phyloP scores from a whole-genome alignment of 2,888 invertebrate genomes.

The Beris chalybata region DNA sequence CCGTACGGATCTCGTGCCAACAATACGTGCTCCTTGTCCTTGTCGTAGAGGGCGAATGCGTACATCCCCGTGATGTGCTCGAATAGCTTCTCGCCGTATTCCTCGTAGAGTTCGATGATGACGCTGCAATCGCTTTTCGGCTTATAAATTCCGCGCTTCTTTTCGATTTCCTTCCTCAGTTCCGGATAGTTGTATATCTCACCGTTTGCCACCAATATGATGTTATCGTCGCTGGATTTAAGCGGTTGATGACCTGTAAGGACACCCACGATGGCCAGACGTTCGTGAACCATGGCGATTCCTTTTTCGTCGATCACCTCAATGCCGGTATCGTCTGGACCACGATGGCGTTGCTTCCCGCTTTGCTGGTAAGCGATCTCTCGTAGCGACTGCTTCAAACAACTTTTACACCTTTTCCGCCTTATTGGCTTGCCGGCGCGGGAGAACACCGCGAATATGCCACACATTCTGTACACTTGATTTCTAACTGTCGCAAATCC shows the following conservation, averaged over 20 bases:
- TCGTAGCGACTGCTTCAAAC: constrained; percentile 46
- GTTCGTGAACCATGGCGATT: constrained; percentile 52
- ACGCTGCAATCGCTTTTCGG: constrained; percentile 55
- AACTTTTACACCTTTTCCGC: constrained; percentile 42
- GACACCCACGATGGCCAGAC: constrained; percentile 51
- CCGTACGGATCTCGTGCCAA: constrained; percentile 55
- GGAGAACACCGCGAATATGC: constrained; percentile 55
- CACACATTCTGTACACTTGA: constrained; percentile 47
- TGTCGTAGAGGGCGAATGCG: constrained; percentile 53
- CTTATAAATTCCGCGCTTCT: constrained; percentile 47
- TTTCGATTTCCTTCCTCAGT: constrained; percentile 49
- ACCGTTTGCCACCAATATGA: constrained; percentile 52
- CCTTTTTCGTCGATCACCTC: constrained; percentile 47
- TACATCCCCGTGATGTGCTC: constrained; percentile 54
- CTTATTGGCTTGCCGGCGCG: constrained; percentile 47
- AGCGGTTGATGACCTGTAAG: constrained; percentile 53
- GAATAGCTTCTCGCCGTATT: constrained; percentile 48
- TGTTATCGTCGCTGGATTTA: constrained; percentile 46
- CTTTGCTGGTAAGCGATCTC: constrained; percentile 54
- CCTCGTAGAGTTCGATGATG: constrained; percentile 52
- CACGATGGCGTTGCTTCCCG: constrained; percentile 52
- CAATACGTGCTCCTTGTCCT: constrained; percentile 46
- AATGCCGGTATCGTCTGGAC: constrained; percentile 53
- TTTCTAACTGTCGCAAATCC: constrained; percentile 12
- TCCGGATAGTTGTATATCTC: constrained; percentile 55